Base-by-base conservation (phyloP, 2,888 invertebrate species). In the Drosophila testacea region DNA sequence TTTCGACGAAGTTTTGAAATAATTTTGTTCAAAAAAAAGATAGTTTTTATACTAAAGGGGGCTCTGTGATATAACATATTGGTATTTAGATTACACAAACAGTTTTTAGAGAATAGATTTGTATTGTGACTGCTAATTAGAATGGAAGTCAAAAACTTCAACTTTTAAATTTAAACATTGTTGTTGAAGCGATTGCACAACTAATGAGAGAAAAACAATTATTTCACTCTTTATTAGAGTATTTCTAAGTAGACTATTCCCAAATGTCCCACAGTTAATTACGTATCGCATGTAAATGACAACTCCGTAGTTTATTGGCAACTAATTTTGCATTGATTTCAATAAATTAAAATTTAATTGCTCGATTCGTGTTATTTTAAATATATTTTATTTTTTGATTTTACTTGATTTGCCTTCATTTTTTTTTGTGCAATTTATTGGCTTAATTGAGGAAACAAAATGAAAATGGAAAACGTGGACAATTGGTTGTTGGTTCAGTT, bases 321-420 rank as follows among this genome's bases (percentile, higher is more conserved):
- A 73, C 86, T 85, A 82, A 79, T 88, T 88, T 86, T 44, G 66
- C 70, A 75, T 67, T 86, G 81, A 83, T 78, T 71, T 80, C 73
- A 80, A 83, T 83, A 78, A 85, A 83, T 80, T 75, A 64, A 57
- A 50, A 70, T 78, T 86, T 88, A 83, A 88, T 88, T 83, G 83
- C 71, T 69, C 64, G 67, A 70, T 59, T 69, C 70, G 66, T 66
- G 55, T 65, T 70, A 67, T 62, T 47, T 50, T 56, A 9, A 27
- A 10, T 13, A 46, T 28, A 30, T 60, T 72, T 64, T 68, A 30
- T 61, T 61, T 38, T 47, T 38, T 39, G 11, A 27, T 36, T 38
- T 42, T 60, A 16, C 65, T 56, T 52, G 2, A 6, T 30, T 46
- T 36, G 13, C 13, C 44, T 52, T 61, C 59, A 32, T 63, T 7